phyloP scores from a whole-genome alignment of 2,888 invertebrate species.

The Plagodis pulveraria region DNA sequence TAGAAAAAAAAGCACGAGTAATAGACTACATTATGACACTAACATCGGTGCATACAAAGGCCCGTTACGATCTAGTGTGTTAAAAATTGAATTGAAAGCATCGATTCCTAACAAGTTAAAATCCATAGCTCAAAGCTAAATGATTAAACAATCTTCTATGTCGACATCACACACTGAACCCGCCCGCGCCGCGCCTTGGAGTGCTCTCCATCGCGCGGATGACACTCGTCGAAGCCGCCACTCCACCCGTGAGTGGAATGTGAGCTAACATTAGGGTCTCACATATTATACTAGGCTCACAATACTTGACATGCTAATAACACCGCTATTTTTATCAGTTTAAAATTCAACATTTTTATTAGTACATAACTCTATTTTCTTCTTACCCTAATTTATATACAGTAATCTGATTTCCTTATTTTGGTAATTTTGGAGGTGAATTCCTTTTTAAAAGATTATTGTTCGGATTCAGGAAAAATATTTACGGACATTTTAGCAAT shows the following conservation, averaged over 20 bases:
- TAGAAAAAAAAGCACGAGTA: too few relatives aligned
- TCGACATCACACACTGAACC: constrained; percentile 33
- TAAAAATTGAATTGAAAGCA: too few relatives aligned
- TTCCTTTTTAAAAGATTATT: too few relatives aligned
- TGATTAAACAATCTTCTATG: constrained; percentile 29
- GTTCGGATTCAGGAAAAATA: too few relatives aligned
- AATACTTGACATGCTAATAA: constrained; percentile 17
- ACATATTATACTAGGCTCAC: constrained; percentile 20
- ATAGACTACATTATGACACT: too few relatives aligned
- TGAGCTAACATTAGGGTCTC: constrained; percentile 37
- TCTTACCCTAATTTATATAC: neutral
- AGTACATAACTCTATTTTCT: neutral
- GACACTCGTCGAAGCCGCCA: constrained; percentile 54
- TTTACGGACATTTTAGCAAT: too few relatives aligned
- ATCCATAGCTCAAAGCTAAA: constrained; percentile 17
- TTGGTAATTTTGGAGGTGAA: too few relatives aligned
- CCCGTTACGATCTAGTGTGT: too few relatives aligned
- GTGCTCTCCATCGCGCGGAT: constrained; percentile 49
- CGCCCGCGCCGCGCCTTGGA: constrained; percentile 22
- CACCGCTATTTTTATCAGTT: neutral
- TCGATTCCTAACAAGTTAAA: neutral
- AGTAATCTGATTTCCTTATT: neutral
- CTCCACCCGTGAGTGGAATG: constrained; percentile 46
- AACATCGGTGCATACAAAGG: too few relatives aligned
- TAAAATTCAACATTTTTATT: too few relatives aligned